Base-by-base conservation (phyloP, 2,797 vertebrate genomes). In the Argyrosomus regius region DNA sequence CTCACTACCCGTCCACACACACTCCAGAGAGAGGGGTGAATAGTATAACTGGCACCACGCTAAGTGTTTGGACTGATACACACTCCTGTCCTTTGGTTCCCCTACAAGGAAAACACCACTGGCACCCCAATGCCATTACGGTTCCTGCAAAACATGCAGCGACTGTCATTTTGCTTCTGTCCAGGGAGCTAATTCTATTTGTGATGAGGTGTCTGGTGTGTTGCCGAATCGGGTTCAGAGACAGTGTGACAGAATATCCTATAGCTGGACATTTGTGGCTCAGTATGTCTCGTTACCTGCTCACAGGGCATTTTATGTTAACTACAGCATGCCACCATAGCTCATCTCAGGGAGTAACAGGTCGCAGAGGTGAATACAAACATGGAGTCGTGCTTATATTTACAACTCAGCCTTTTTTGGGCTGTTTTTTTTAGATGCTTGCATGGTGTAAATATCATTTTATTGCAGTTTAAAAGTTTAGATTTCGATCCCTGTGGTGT, bases 151-250 rank as follows among this genome's bases (percentile, higher is more conserved):
- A 78, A 90, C 62, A 80, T 71, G 46, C 88, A 72, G 78, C 78
- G 50, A 45, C 80, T 80, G 80, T 72, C 79, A 88, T 75, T 90
- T 88, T 80, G 81, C 14, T 52, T 84, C 90, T 84, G 78, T 75
- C 83, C 80, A 50, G 90, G 90, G 75, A 85, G 71, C 78, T 91
- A 89, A 90, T 92, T 88, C 83, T 88, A 80, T 92, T 88, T 91
- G 80, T 73, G 81, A 91, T 92, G 89, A 90, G 84, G 78, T 86
- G 72, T 81, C 79, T 87, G 82, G 78, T 77, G 89, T 76, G 79
- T 77, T 22, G 59, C 58, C 43, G 60, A 35, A 74, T 50, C 35
- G 10, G 46, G 31, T 66, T 71, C 58, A 60, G 59, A 75, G 76
- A 72, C 77, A 59, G 75, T 49, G 62, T 24, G 85, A 79, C 77